Percentiles rank a stretch among this genome's conserved stretches.
phyloP scores from a whole-genome alignment of 2,797 vertebrate species.

The Schizopygopsis pylzovi region DNA sequence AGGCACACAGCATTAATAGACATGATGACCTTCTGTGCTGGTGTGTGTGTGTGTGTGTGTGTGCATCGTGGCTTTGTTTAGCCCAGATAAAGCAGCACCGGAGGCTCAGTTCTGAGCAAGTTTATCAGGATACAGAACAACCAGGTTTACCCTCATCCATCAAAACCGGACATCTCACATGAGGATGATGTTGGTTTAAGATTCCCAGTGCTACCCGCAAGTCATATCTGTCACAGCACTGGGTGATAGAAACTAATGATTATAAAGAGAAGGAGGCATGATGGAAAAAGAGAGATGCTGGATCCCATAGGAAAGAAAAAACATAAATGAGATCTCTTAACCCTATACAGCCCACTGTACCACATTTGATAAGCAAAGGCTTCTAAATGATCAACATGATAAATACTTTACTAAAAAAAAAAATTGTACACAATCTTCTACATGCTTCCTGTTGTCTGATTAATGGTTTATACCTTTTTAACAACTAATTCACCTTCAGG shows the following conservation, averaged over 20 bases:
- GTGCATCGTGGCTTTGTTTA: constrained; percentile 19
- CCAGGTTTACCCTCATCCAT: constrained; percentile 52
- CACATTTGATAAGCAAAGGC: not conserved
- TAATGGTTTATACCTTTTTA: not conserved
- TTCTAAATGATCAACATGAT: not conserved
- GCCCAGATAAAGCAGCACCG: constrained; percentile 19
- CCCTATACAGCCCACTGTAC: not conserved
- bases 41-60: not conserved
- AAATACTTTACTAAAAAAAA: not conserved
- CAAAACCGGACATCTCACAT: constrained; percentile 38
- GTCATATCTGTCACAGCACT: constrained; percentile 37
- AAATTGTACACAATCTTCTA: not conserved
- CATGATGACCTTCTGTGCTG: constrained; percentile 34
- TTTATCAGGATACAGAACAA: constrained; percentile 49
- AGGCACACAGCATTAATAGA: constrained; percentile 44
- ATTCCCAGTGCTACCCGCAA: constrained; percentile 31
- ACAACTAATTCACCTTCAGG: not conserved
- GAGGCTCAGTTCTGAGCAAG: constrained; percentile 17
- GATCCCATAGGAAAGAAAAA: not conserved
- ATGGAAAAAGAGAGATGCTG: constrained; percentile 1
- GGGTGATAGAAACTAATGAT: constrained; percentile 40
- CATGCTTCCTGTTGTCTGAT: not conserved
- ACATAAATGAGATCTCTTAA: not conserved
- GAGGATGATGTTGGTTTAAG: constrained; percentile 44
- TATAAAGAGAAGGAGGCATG: constrained; percentile 19